Evolutionary conservation across 1,140 invertebrate species (phyloP), one percentile per base, ranked within the genome.

Genomic region (Nixonia krombeini): DNA sequence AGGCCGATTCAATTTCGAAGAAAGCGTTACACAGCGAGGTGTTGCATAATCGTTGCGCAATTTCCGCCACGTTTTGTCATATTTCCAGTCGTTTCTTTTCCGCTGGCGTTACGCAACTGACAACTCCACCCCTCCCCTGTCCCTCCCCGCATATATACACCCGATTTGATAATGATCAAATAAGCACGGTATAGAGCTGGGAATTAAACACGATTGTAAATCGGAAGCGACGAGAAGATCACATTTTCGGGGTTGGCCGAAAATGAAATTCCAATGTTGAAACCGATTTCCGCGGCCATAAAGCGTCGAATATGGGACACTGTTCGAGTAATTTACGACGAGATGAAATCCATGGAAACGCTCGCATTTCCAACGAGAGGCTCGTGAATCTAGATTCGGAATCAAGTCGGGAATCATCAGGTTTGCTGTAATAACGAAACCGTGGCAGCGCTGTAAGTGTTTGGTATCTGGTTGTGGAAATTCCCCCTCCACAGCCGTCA

Each of bases 191-290:
- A 40, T 18, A 40, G 18, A 40, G 37, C 37, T 16, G 18, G 37
- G 37, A 40, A 40, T 40, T 40, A 40, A 40, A 40, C 37, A 18
- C 9, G 37, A 40, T 40, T 35, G 17, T 40, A 40, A 40, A 40
- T 40, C 37, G 15, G 4, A 17, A 15, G 37, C 37, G 37, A 40
- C 15, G 37, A 9, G 18, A 40, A 40, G 37, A 40, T 40, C 37
- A 10, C 37, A 18, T 40, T 40, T 21, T 21, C 37, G 3, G 9
- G 2, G 18, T 18, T 1, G 7, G 17, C 18, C 21, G 21, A 21
- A 37, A 40, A 40, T 40, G 37, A 40, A 40, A 18, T 40, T 40
- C 37, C 37, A 13, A 37, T 37, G 4, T 37, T 37, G 2, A 16
- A 16, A 37, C 6, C 9, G 35, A n/a, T n/a, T 15, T 37, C 12